Evolutionary conservation across 2,888 invertebrate species (phyloP).

Genomic region (Tricholauxania praeusta): DNA sequence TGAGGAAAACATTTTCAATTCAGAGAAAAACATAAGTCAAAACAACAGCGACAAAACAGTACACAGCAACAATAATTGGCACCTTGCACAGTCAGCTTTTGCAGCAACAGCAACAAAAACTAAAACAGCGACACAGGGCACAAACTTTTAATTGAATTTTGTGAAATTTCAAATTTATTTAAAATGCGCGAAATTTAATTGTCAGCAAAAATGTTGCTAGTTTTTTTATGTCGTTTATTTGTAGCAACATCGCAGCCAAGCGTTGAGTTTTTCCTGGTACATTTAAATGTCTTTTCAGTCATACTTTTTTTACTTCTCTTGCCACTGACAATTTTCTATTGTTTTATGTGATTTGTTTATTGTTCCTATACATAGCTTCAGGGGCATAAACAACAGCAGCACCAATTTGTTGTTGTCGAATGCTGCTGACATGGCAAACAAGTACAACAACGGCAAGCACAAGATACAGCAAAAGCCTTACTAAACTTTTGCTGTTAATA

Average conservation of each 20-base stretch:
- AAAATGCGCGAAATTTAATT: conserved; percentile 25
- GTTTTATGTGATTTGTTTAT: not conserved
- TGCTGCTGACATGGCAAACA: not conserved
- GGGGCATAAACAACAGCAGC: not conserved
- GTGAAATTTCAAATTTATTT: conserved; percentile 13
- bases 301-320: not conserved
- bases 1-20: conserved; percentile 1
- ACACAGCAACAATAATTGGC: too few species aligned
- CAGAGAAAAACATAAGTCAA: not conserved
- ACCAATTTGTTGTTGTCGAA: not conserved
- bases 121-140: not conserved
- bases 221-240: conserved; percentile 13
- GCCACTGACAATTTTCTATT: not conserved
- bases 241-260: not conserved
- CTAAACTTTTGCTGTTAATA: conserved; percentile 1
- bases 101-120: conserved; percentile 8
- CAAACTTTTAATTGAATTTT: conserved; percentile 18
- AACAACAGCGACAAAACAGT: not conserved
- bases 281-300: not conserved
- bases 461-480: not conserved
- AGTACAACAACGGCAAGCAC: not conserved
- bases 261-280: conserved; percentile 7
- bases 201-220: conserved; percentile 30
- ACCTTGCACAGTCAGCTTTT: too few species aligned
- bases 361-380: not conserved